Percentiles rank a stretch among this genome's conserved stretches.
Conservation (phyloP, 2,888 invertebrate species). For the Andrena flavipes region DNA sequence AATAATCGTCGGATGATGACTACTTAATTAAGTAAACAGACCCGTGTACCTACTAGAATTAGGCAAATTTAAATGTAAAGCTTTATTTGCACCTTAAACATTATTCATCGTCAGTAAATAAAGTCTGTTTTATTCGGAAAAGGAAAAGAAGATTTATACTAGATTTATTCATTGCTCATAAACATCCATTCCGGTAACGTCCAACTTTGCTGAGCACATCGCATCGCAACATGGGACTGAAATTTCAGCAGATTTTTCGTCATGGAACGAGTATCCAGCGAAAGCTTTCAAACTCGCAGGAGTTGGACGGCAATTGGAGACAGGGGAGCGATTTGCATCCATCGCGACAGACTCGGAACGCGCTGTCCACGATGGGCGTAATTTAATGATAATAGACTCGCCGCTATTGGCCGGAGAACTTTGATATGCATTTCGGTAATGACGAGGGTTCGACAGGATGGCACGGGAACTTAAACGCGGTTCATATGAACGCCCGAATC, state of each 20-base stretch:
- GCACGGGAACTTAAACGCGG: conserved; percentile 57
- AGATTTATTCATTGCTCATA: no score
- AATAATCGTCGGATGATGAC: conserved; percentile 16
- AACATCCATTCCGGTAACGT: no score
- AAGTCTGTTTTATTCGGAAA: no score
- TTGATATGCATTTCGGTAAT: conserved; percentile 61
- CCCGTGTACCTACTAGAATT: no score
- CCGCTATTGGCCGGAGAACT: conserved; percentile 51
- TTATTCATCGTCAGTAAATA: no score
- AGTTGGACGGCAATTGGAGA: background rate
- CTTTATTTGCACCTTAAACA: no score
- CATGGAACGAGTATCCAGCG: background rate
- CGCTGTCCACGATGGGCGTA: background rate
- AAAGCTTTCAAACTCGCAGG: background rate
- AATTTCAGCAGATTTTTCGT: background rate
- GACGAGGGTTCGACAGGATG: conserved; percentile 59
- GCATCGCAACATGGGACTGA: background rate
- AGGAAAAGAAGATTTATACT: no score
- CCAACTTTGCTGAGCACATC: no score
- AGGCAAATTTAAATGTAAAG: no score
- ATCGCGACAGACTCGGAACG: conserved; percentile 3
- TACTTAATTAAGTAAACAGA: background rate
- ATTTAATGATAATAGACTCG: conserved; percentile 13
- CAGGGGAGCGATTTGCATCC: background rate
- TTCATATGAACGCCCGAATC: conserved; percentile 31